Evolutionary conservation across 2,888 invertebrate genomes (phyloP), one percentile per base, ranked within the genome.

Genomic region (Limnephilus auricula): DNA sequence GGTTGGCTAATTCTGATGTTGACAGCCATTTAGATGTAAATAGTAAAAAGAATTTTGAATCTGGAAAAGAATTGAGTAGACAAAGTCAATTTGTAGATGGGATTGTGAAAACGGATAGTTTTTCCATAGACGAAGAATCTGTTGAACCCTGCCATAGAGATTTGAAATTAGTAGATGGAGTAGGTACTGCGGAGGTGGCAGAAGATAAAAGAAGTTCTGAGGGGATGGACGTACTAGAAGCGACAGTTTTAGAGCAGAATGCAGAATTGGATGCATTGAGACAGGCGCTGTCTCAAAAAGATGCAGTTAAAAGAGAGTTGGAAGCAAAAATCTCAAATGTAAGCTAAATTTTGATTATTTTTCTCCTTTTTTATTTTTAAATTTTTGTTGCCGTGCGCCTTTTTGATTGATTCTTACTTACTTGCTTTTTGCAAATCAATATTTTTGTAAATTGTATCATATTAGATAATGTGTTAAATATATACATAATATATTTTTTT

Each of bases 261-360:
- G 95, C 94, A 89, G 95, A 96, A 93, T 95, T 95, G 91, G 92
- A 93, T 0, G 93, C 94, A 0, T 92, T 96, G 13, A 94, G 94
- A 89, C 95, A 95, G 6, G 95, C 95, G 79, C 40, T 95, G 18
- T 94, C 94, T 32, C 94, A 94, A 30, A 96, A 95, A 93, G 96
- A 96, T 91, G 94, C 94, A 9, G 94, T 93, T 0, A 95, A 95
- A 34, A 96, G 95, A 92, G 96, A 96, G 15, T 93, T 96, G 50
- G 96, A 96, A 93, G 93, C 93, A n/a, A 96, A 96, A 94, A 93
- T 96, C 83, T 96, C 96, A 93, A 93, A 94, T 94, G 96, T 96
- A 94, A 94, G 94, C 94, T 50, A 79, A 80, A 31, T 31, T 80
- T 65, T 25, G 65, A 5, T 65, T 25, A 80, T 80, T 80, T 65